Evolutionary conservation across 1,140 invertebrate species (phyloP).

Genomic region (Drosophila ohnishii): DNA sequence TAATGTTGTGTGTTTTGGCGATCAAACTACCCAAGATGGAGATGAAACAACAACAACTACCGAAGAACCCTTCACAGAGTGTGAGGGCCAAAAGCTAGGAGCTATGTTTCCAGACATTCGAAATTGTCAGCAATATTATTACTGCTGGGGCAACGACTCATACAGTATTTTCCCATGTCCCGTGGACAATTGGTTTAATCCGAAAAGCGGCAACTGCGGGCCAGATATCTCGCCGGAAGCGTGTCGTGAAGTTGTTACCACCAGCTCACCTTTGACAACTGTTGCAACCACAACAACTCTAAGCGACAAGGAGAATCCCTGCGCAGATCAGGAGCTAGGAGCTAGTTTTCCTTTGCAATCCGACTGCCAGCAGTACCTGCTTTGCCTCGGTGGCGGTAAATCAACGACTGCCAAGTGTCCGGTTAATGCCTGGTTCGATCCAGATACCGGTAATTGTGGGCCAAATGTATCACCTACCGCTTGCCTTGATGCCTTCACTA

Average conservation of each 20-base stretch:
- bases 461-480: constrained; percentile 56
- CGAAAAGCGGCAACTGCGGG: constrained; percentile 24
- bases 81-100: constrained; percentile 21
- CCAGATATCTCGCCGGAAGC: constrained; percentile 30
- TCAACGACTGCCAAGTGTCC: constrained; percentile 47
- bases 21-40: constrained; percentile 11
- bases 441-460: constrained; percentile 51
- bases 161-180: constrained; percentile 42
- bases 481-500: constrained; percentile 28
- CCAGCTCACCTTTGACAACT: constrained; percentile 1
- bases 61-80: constrained; percentile 4
- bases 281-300: neutral
- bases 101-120: constrained; percentile 13
- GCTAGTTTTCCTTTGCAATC: constrained; percentile 32
- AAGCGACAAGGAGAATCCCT: constrained; percentile 11
- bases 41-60: neutral
- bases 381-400: constrained; percentile 52
- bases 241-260: constrained; percentile 18
- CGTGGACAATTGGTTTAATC: constrained; percentile 39
- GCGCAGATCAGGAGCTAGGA: constrained; percentile 31
- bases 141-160: constrained; percentile 43
- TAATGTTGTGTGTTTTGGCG: constrained; percentile 35
- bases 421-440: constrained; percentile 60
- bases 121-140: constrained; percentile 45
- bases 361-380: constrained; percentile 56